phyloP scores from a whole-genome alignment of 2,113 vertebrate genomes.

The Archilochus colubris region DNA sequence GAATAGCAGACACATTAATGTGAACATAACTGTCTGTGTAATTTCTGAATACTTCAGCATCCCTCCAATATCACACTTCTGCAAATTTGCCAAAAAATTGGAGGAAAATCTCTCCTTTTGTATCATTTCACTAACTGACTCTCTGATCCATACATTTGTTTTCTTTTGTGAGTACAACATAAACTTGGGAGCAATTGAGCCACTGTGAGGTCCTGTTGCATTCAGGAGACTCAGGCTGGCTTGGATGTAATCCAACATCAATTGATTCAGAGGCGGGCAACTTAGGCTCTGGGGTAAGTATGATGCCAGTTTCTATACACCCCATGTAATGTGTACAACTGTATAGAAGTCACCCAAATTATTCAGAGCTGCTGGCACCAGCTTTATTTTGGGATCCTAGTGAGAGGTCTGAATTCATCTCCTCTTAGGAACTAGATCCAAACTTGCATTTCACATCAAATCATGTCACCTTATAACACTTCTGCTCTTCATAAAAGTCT shows the following conservation, averaged over 20 bases:
- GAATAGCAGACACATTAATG: background rate
- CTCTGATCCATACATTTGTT: background rate
- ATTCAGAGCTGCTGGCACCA: background rate
- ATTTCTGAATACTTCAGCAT: background rate
- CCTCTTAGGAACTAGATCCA: background rate
- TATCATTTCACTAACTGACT: background rate
- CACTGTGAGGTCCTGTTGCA: background rate
- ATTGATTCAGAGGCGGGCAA: background rate
- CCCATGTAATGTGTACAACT: background rate
- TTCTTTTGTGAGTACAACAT: background rate
- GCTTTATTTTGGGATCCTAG: background rate
- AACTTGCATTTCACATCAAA: background rate
- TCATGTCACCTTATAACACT: background rate
- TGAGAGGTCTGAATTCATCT: background rate
- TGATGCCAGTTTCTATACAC: background rate
- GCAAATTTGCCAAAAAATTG: background rate
- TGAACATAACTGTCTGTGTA: background rate
- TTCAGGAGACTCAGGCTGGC: background rate
- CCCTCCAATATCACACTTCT: background rate
- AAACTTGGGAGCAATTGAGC: background rate
- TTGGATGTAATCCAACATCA: fast-evolving
- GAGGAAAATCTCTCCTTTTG: background rate
- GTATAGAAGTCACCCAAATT: background rate
- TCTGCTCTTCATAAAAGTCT: background rate
- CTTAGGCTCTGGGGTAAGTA: background rate